These are phyloP conservation scores for Sinelater perroti DNA, from an alignment of 2,888 invertebrate species.

Conservation along the genomic window DNA sequence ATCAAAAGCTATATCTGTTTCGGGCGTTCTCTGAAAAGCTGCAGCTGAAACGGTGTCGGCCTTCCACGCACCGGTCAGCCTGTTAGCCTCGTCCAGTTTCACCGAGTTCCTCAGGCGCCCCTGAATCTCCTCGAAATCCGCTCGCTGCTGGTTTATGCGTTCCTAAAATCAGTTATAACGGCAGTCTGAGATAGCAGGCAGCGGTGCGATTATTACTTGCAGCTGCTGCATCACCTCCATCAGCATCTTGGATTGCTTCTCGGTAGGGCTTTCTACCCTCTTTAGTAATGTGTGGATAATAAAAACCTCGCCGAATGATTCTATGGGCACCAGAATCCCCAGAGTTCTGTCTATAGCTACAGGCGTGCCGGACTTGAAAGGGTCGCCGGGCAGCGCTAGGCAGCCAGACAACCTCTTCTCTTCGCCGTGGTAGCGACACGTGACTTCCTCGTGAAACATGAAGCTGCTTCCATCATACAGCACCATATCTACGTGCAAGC, in stretches of 20 bases:
- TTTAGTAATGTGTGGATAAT: slow-evolving; percentile 50
- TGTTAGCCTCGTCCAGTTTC: neutral
- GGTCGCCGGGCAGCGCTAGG: slow-evolving; percentile 45
- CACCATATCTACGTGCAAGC: slow-evolving; percentile 52
- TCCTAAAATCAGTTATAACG: slow-evolving; percentile 19
- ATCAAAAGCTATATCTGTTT: neutral
- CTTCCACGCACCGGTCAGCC: neutral
- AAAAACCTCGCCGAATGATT: slow-evolving; percentile 46
- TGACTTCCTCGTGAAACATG: slow-evolving; percentile 56
- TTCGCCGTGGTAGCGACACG: slow-evolving; percentile 54
- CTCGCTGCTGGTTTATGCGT: slow-evolving; percentile 9
- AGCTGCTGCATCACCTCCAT: slow-evolving; percentile 49
- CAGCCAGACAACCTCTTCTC: slow-evolving; percentile 52
- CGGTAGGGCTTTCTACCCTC: slow-evolving; percentile 46
- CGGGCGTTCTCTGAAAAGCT: neutral
- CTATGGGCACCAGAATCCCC: slow-evolving; percentile 52
- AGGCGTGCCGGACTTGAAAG: slow-evolving; percentile 50
- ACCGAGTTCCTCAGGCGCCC: neutral
- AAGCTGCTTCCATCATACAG: slow-evolving; percentile 54
- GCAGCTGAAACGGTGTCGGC: neutral
- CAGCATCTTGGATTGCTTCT: slow-evolving; percentile 50
- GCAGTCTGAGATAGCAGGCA: neutral
- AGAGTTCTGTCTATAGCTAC: slow-evolving; percentile 49
- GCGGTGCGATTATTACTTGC: slow-evolving; percentile 49
- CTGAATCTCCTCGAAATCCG: neutral